Evolutionary conservation across 2,888 invertebrate species (phyloP).

Genomic region (Sarcophaga caerulescens): DNA sequence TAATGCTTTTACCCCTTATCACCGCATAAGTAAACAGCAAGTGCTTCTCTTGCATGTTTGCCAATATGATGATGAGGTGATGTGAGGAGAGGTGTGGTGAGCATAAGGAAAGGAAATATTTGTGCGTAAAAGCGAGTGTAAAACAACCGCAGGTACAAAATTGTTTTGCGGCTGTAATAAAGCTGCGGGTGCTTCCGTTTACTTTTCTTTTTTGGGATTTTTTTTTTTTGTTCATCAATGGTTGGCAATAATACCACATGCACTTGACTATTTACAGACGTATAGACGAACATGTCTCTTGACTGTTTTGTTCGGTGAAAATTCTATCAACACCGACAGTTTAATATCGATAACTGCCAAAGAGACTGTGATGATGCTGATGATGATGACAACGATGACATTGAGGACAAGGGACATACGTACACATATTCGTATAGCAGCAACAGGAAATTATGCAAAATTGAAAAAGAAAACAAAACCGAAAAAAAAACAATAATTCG

Average conservation of each 20-base stretch:
- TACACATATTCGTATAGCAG: constrained; percentile 14
- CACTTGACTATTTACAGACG: constrained; percentile 15
- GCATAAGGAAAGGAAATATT: constrained; percentile 69
- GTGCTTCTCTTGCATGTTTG: no score
- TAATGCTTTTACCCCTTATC: no score
- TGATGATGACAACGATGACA: constrained; percentile 69
- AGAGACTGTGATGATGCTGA: constrained; percentile 46
- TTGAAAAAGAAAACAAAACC: constrained; percentile 55
- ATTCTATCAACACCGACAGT: constrained; percentile 71
- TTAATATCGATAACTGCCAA: constrained; percentile 72
- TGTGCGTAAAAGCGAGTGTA: constrained; percentile 52
- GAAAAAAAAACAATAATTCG: constrained; percentile 54
- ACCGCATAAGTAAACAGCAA: no score
- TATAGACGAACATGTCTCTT: no score
- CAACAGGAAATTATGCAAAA: constrained; percentile 81
- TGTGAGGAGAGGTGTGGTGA: no score
- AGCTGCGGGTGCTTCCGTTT: constrained; percentile 72
- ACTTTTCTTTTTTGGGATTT: constrained; percentile 15
- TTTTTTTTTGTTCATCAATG: constrained; percentile 13
- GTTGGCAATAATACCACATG: constrained; percentile 23
- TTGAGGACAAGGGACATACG: constrained; percentile 54
- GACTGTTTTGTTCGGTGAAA: constrained; percentile 45
- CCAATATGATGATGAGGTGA: no score
- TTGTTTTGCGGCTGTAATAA: constrained; percentile 70
- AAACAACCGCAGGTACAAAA: constrained; percentile 67